A percentile compares a stretch with the other conserved stretches of the same genome.
phyloP scores from a whole-genome alignment of 23 tunicate species.

The Phallusia fumigata region DNA sequence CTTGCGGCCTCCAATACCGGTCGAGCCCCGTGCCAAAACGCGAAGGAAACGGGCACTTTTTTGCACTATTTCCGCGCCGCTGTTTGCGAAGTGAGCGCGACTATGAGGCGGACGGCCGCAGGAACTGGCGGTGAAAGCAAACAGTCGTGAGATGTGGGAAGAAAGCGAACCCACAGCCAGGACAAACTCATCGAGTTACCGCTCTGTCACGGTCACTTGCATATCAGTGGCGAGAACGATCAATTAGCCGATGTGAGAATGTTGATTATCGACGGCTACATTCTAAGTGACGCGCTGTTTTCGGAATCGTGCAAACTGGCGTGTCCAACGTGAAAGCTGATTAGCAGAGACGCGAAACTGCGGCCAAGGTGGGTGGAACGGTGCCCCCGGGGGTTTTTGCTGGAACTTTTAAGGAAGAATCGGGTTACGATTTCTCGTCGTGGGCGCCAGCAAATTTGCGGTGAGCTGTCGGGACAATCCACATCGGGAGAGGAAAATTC shows the following conservation, averaged over 20 bases:
- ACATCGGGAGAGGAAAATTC: not conserved
- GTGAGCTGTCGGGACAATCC: not conserved
- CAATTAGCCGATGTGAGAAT: slow-evolving; percentile 15
- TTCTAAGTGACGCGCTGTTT: not conserved
- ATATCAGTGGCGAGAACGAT: slow-evolving; percentile 6
- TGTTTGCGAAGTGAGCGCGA: slow-evolving; percentile 15
- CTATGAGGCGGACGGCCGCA: not conserved
- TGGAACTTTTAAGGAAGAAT: not conserved
- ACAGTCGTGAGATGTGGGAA: slow-evolving; percentile 8
- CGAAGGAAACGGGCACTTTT: slow-evolving; percentile 14
- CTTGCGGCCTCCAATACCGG: not conserved
- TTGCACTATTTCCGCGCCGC: not conserved
- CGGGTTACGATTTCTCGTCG: not conserved
- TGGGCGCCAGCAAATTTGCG: not conserved
- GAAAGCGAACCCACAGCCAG: not conserved
- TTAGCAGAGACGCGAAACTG: not conserved
- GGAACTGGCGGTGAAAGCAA: slow-evolving; percentile 10
- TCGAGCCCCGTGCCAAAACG: slow-evolving; percentile 5
- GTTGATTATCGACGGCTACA: slow-evolving; percentile 4
- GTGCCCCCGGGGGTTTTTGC: not conserved
- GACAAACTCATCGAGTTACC: slow-evolving; percentile 18
- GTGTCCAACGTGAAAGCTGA: not conserved
- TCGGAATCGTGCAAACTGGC: not conserved
- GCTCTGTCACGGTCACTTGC: slow-evolving; percentile 29
- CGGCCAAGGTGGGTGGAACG: not conserved